Conservation (phyloP, 2,113 vertebrate genomes). For the Podarcis cretensis region DNA sequence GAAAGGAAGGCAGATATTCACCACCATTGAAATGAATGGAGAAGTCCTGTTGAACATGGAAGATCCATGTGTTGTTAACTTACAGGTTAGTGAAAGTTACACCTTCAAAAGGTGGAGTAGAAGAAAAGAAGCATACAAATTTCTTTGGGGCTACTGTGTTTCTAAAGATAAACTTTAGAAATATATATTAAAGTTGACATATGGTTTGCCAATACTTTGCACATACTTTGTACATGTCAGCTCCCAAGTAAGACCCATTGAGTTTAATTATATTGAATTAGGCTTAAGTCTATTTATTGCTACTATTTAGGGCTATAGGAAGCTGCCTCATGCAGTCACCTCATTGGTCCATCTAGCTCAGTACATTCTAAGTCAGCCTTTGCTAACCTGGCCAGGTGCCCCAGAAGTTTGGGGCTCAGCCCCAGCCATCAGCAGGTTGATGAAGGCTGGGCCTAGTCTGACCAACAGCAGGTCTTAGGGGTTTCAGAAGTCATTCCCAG, state of each 20-base stretch:
- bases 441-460: too few species aligned
- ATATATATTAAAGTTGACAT: too few species aligned
- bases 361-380: background rate
- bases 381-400: background rate
- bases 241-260: background rate
- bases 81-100: background rate
- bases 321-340: background rate
- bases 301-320: too few species aligned
- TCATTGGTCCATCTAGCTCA: background rate
- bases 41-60: background rate
- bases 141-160: background rate
- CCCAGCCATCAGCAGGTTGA: too few species aligned
- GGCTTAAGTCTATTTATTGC: too few species aligned
- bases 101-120: background rate
- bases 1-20: background rate
- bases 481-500: background rate
- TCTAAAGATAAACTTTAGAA: too few species aligned
- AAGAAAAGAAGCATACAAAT: background rate
- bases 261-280: background rate
- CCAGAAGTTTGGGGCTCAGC: background rate
- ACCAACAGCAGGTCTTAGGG: too few species aligned
- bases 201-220: background rate
- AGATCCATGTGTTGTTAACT: background rate
- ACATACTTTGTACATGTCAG: background rate
- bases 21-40: background rate